phyloP scores from a whole-genome alignment of 2,888 invertebrate species.

The Agrilus mali region DNA sequence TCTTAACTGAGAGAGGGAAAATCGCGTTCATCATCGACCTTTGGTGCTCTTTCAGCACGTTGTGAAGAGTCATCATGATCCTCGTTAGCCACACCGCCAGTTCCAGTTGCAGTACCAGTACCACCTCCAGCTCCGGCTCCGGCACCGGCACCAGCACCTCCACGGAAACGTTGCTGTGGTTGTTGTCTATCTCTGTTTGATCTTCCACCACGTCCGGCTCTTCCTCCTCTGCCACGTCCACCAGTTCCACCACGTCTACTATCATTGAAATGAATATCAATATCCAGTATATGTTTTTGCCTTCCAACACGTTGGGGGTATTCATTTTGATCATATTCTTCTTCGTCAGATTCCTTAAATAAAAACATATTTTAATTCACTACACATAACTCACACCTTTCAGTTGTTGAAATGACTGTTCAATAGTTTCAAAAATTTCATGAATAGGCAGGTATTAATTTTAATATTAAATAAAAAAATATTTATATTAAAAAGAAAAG shows the following conservation, averaged over 20 bases:
- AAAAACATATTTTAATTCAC: constrained; percentile 1
- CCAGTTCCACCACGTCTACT: constrained; percentile 58
- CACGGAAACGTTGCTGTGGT: constrained; percentile 20
- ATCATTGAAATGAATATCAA: constrained; percentile 80
- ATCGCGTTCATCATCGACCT: constrained; percentile 91
- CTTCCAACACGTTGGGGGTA: constrained; percentile 79
- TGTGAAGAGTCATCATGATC: constrained; percentile 4
- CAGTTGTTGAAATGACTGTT: too few relatives aligned
- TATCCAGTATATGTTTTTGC: constrained; percentile 73
- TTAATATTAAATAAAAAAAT: neutral
- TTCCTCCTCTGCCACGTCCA: constrained; percentile 46
- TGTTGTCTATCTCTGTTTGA: constrained; percentile 20
- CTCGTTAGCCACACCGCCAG: constrained; percentile 7
- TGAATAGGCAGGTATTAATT: too few relatives aligned
- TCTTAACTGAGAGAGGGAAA: constrained; percentile 81
- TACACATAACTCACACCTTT: too few relatives aligned
- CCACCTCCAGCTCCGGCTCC: constrained; percentile 19
- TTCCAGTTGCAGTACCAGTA: constrained; percentile 15
- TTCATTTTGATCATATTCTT: constrained; percentile 61
- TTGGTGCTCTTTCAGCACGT: constrained; percentile 47
- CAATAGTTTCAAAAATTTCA: too few relatives aligned
- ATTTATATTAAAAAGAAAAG: neutral
- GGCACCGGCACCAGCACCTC: constrained; percentile 29
- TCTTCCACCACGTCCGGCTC: constrained; percentile 30
- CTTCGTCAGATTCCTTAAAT: constrained; percentile 30